Evolutionary conservation across 2,113 vertebrate genomes (phyloP), one percentile per base, ranked within the genome.

Genomic region (Sitta europaea): DNA sequence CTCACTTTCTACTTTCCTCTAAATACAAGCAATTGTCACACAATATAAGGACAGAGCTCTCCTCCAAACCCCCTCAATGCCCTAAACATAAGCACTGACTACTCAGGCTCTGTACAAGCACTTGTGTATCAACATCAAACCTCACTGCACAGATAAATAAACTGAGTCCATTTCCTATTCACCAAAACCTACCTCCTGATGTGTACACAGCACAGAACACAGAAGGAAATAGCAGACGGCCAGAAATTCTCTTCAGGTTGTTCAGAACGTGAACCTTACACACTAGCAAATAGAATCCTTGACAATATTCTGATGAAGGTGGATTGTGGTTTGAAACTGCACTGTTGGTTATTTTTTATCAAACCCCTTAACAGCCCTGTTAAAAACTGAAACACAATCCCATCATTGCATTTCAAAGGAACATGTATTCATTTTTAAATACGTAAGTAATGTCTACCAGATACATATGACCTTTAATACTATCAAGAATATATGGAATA

Each of bases 51-150:
- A 72, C 17, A 48, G 45, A 28, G 5, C 10, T 75, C 40, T 65
- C 28, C 43, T 29, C 19, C 1, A 2, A 78, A 62, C 2, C 0
- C 18, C 14, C 22, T 73, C 42, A 45, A 5, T 1, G 2, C 17
- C 67, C 28, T 43, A 54, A 0, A n/a, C 42, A 47, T 31, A 50
- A 54, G 31, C 40, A 55, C 22, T n/a, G 51, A 55, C 35, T 55
- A 8, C 47, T 73, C 57, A 50, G 48, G 42, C 15, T 86, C 38
- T 24, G 35, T 23, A 57, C 17, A 72, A 65, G 19, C 13, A 77
- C 28, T 62, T 61, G 12, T 23, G 6, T 21, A 74, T 58, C 31
- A 92, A 47, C 15, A 86, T 7, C 27, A 63, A 67, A 62, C 8
- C 43, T 66, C 35, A 70, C 11, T 36, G 19, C 61, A 59, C 27